These are phyloP conservation scores for Eidolon helvum DNA, from an alignment of 2,113 vertebrate species.

Conservation along the genomic window DNA sequence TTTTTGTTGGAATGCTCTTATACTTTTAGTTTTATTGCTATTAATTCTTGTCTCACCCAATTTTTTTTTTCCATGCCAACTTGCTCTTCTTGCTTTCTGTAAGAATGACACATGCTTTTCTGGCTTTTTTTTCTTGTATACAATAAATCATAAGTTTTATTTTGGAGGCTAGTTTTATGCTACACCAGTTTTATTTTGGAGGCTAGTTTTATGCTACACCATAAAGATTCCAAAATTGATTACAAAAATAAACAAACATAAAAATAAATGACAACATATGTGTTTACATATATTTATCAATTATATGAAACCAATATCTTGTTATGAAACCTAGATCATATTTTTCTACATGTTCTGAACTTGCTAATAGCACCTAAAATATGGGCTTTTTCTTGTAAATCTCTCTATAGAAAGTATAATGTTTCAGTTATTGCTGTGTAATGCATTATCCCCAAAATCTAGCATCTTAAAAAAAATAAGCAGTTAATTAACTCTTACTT, in stretches of 20 bases:
- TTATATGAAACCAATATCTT: background rate
- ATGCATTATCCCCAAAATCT: background rate
- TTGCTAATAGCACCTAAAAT: background rate
- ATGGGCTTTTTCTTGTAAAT: background rate
- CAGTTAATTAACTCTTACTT: background rate
- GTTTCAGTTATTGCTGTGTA: background rate
- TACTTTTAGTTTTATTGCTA: background rate
- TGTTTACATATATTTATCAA: background rate
- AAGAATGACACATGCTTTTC: background rate
- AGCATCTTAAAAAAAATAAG: background rate
- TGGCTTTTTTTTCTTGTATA: background rate
- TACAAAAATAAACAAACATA: slow-evolving; percentile 9
- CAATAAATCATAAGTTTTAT: background rate
- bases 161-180: slow-evolving; percentile 11
- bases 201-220: background rate
- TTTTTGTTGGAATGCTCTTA: background rate
- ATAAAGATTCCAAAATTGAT: slow-evolving; percentile 41
- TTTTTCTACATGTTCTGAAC: background rate
- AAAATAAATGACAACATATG: background rate
- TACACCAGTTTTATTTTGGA: background rate
- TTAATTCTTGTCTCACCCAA: background rate
- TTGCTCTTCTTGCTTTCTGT: background rate
- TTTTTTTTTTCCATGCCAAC: background rate
- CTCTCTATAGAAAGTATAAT: background rate
- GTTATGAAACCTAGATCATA: background rate